phyloP scores from a whole-genome alignment of 2,113 vertebrate genomes.

The Nicator chloris region DNA sequence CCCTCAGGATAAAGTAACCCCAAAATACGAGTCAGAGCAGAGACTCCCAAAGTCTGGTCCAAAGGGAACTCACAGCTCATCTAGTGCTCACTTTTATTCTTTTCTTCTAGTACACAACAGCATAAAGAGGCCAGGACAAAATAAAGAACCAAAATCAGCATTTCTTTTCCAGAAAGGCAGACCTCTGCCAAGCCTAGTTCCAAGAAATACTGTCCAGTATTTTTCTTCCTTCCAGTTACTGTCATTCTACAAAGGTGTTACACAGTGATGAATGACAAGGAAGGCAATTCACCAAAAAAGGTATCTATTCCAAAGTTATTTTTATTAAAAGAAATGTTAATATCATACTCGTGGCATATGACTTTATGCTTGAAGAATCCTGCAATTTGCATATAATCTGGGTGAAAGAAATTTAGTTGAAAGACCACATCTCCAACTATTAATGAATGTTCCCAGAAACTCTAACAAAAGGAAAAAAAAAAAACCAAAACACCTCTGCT shows the following conservation, averaged over 20 bases:
- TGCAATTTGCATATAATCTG: background rate
- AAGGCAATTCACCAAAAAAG: background rate
- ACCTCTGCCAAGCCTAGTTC: background rate
- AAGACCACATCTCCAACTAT: background rate
- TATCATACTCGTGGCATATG: background rate
- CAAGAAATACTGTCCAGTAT: background rate
- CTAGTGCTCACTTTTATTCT: background rate
- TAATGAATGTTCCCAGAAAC: background rate
- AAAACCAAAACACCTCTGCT: background rate
- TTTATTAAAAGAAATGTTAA: background rate
- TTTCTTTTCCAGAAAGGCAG: background rate
- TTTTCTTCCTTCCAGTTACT: background rate
- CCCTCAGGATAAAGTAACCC: background rate
- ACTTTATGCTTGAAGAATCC: background rate
- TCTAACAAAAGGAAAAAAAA: background rate
- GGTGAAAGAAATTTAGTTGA: background rate
- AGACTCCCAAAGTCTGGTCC: background rate
- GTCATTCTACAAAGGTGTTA: background rate
- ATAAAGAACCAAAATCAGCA: background rate
- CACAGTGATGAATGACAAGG: background rate
- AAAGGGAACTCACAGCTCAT: background rate
- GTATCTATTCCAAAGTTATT: background rate
- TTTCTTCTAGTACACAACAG: background rate
- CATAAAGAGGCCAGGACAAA: background rate
- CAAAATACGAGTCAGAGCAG: background rate